These are phyloP conservation scores for Carpatolechia fugitivella DNA, from an alignment of 2,888 invertebrate species.

Conservation along the genomic window DNA sequence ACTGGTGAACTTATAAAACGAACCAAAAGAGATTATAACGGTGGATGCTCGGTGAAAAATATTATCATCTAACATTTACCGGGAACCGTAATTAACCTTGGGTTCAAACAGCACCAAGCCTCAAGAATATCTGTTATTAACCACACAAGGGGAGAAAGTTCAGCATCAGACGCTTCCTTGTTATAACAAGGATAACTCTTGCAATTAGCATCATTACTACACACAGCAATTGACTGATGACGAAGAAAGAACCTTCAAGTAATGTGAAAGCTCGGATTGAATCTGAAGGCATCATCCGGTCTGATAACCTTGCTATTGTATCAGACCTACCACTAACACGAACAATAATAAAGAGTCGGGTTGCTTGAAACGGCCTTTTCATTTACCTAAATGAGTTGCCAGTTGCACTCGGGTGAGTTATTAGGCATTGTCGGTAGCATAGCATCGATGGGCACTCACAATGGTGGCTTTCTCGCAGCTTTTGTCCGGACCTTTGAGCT, in stretches of 20 bases:
- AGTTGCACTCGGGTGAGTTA: constrained; percentile 52
- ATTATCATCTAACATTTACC: constrained; percentile 22
- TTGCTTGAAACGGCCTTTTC: constrained; percentile 63
- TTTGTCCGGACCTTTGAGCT: constrained; percentile 53
- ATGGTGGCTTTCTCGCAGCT: constrained; percentile 61
- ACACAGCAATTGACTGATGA: constrained; percentile 40
- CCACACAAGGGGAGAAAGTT: constrained; percentile 41
- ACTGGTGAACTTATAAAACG: constrained; percentile 4
- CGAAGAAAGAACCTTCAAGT: constrained; percentile 55
- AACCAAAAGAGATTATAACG: constrained; percentile 8
- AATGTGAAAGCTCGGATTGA: constrained; percentile 71
- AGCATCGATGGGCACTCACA: constrained; percentile 52
- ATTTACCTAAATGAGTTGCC: constrained; percentile 73
- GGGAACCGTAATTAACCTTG: constrained; percentile 42
- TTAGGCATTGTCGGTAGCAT: constrained; percentile 63
- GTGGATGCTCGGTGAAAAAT: constrained; percentile 7
- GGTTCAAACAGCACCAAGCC: constrained; percentile 35
- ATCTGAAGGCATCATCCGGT: constrained; percentile 71
- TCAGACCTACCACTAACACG: constrained; percentile 48
- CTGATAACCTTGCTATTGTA: constrained; percentile 74
- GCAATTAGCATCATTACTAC: constrained; percentile 44
- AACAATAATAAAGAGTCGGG: constrained; percentile 58
- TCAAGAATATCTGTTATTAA: constrained; percentile 32
- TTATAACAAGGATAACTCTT: constrained; percentile 38
- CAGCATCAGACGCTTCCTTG: constrained; percentile 31